Evolutionary conservation across 2,113 vertebrate species (phyloP), one percentile per base, ranked within the genome.

Genomic region (Steatornis caripensis): DNA sequence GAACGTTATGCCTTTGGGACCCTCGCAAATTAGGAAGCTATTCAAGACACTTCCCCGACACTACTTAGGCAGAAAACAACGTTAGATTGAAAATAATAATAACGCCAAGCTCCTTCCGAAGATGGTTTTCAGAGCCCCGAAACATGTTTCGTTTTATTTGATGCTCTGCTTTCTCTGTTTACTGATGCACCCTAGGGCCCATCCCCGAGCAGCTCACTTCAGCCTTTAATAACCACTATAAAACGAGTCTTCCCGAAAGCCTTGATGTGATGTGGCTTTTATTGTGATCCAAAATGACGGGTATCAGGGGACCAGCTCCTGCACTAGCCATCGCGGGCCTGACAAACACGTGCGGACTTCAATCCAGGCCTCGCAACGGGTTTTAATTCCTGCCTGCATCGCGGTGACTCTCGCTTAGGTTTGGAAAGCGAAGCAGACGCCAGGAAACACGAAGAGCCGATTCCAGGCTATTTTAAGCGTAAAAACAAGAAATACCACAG

Each of bases 401-500:
- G 1, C 3, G 32, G n/a, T 22, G 58, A 26, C 65, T 57, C 34
- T 79, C 8, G 0, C 45, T 45, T 13, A 1, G 15, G 70, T 48
- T 53, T 68, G 75, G 70, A 81, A 68, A 68, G 76, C 0, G 0
- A 57, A 77, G 84, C 64, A 72, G 88, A 46, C 54, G 46, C 62
- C 64, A 57, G 48, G 80, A 93, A 86, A 82, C 60, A 82, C 0
- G 1, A 58, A 15, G 37, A 68, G 43, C 23, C 1, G 3, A 64
- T 49, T 82, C 70, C 91, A 89, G 60, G 88, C 76, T 95, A 82
- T 89, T 78, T 91, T 81, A 58, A 89, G 80, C 69, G 46, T 45
- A 65, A 87, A 87, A 84, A 75, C 78, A 93, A 93, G 87, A 91
- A 71, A 93, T 88, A 76, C 62, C 79, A 91, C 68, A 51, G 69